These are phyloP conservation scores for Diceros bicornis DNA, from an alignment of 2,797 vertebrate species.

Conservation along the genomic window DNA sequence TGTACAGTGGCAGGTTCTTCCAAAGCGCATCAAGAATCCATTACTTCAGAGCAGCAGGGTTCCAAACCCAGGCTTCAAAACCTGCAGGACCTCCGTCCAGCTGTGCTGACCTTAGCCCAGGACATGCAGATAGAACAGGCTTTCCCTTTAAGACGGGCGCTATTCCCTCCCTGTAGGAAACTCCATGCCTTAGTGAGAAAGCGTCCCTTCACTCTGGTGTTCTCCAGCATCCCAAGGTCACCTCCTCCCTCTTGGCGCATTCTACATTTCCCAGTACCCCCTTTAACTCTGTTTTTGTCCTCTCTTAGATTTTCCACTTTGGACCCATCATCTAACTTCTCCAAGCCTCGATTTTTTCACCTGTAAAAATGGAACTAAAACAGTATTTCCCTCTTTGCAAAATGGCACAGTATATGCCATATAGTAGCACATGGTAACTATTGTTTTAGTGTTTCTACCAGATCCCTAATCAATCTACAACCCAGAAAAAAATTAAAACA, in stretches of 20 bases:
- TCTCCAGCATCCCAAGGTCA: background rate
- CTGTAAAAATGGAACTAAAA: background rate
- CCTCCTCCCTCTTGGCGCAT: background rate
- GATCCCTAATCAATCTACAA: background rate
- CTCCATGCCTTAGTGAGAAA: background rate
- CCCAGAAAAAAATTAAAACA: background rate
- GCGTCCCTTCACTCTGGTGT: background rate
- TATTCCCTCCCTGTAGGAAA: background rate
- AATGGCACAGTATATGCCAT: background rate
- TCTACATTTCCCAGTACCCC: background rate
- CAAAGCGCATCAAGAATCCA: background rate
- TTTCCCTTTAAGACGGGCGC: background rate
- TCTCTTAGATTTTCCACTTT: background rate
- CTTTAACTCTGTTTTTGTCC: background rate
- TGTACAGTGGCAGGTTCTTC: background rate
- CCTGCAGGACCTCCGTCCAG: background rate
- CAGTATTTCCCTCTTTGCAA: background rate
- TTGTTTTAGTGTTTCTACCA: background rate
- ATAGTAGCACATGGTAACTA: background rate
- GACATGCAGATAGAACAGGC: background rate
- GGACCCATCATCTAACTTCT: background rate
- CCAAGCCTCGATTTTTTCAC: conserved; percentile 13
- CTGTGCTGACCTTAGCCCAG: background rate
- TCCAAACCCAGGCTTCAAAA: background rate
- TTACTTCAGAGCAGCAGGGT: background rate